Base-by-base conservation (phyloP, 2,797 vertebrate species). In the Parotocinclus haroldoi region DNA sequence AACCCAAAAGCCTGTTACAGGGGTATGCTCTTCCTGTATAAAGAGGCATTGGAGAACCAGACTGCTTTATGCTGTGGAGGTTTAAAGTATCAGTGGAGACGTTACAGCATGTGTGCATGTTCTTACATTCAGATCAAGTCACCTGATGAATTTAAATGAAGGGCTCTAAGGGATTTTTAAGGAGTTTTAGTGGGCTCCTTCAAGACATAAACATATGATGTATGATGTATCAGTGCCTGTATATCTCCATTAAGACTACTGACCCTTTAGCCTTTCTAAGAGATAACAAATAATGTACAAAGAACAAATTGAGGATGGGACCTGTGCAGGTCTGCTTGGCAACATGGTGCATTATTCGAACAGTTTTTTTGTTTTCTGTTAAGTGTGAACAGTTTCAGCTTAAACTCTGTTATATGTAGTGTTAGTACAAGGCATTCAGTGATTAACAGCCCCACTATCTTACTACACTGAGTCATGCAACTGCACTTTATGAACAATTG, bases 371-470 rank as follows among this genome's bases (percentile, higher is more conserved):
- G 45, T 68, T 55, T 52, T 57, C 40, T 4, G 54, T 27, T 38
- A 0, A 4, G 9, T 19, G 9, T 40, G 42, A 19, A 59, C 36
- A 45, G 9, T 10, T 10, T 10, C 9, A 45, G 27, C 27, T 27
- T 27, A 27, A 27, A 27, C 27, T 5, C 27, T 27, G 27, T 27
- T 27, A 27, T 27, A 27, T 27, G 27, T 2, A 5, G 27, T 27
- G 27, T 27, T 27, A 5, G 27, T 27, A 27, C 27, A 27, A 86
- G 63, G n/a, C 10, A 37, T 66, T 66, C 63, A 64, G 18, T 61
- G 52, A 51, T 6, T 51, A 7, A 38, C 19, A 48, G 16, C 42
- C 19, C 5, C 9, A 50, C 5, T 40, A n/a, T 13, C 42, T 45
- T 7, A 17, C 50, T 52, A 44, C 40, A 10, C 51, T 53, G 3